phyloP scores from a whole-genome alignment of 2,113 vertebrate species.

The Hippocampus abdominalis region DNA sequence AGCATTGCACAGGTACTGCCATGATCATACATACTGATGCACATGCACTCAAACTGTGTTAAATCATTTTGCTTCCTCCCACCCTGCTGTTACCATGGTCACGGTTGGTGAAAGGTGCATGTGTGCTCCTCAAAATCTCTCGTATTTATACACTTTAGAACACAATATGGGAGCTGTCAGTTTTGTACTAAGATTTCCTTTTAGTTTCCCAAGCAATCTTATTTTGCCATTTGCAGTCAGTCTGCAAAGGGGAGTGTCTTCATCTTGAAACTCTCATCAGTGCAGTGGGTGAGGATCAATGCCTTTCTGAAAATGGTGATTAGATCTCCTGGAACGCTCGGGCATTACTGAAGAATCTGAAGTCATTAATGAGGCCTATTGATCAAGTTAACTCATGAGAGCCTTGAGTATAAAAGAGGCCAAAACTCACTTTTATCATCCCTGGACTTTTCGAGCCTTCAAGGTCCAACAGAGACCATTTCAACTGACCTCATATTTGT shows the following conservation, averaged over 20 bases:
- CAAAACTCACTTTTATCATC: constrained; percentile 7
- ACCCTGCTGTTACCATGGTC: constrained; percentile 67
- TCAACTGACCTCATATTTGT: not conserved
- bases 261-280: constrained; percentile 35
- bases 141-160: constrained; percentile 7
- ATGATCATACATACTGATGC: constrained; percentile 22
- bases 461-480: not conserved
- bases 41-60: constrained; percentile 22
- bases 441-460: not conserved
- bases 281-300: constrained; percentile 30
- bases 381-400: constrained; percentile 31
- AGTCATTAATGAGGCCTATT: constrained; percentile 52
- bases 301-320: constrained; percentile 38
- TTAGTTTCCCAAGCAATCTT: not conserved
- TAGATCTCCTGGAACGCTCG: constrained; percentile 40
- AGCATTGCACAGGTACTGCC: constrained; percentile 25
- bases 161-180: constrained; percentile 12
- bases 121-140: constrained; percentile 40
- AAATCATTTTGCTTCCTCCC: constrained; percentile 58
- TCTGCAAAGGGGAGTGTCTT: constrained; percentile 43
- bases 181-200: constrained; percentile 1
- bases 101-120: constrained; percentile 64
- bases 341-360: constrained; percentile 46
- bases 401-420: constrained; percentile 12
- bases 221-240: constrained; percentile 13